phyloP scores from a whole-genome alignment of 2,797 vertebrate species.

The Emys orbicularis region DNA sequence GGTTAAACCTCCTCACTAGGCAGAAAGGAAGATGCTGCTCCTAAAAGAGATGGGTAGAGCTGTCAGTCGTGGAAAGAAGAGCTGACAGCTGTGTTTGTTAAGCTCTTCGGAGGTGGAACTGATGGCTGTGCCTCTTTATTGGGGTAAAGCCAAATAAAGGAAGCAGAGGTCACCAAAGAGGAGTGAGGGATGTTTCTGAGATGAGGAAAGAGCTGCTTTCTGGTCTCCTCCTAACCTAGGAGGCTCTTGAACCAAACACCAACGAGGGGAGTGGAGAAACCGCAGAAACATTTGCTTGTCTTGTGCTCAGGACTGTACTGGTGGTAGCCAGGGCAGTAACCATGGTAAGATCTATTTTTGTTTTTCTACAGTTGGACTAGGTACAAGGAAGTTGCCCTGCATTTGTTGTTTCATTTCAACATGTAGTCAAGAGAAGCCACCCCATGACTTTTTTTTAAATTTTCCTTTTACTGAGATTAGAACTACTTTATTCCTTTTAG shows the following conservation, averaged over 20 bases:
- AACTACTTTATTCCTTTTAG: neutral
- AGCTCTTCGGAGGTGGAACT: neutral
- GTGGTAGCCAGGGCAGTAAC: fast-evolving
- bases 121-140: neutral
- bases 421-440: neutral
- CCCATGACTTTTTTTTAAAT: neutral
- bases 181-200: neutral
- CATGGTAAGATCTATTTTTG: neutral
- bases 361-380: fast-evolving
- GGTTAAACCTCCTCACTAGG: neutral
- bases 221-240: neutral
- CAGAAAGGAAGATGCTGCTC: neutral
- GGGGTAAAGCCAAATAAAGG: neutral
- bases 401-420: neutral
- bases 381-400: neutral
- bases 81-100: neutral
- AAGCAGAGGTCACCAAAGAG: neutral
- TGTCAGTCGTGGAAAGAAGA: neutral
- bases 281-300: neutral
- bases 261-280: no score
- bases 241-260: neutral
- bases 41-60: neutral
- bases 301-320: neutral
- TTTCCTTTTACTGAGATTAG: neutral
- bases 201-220: neutral